Conservation (phyloP, 1,140 invertebrate species). For the Cydia amplana region DNA sequence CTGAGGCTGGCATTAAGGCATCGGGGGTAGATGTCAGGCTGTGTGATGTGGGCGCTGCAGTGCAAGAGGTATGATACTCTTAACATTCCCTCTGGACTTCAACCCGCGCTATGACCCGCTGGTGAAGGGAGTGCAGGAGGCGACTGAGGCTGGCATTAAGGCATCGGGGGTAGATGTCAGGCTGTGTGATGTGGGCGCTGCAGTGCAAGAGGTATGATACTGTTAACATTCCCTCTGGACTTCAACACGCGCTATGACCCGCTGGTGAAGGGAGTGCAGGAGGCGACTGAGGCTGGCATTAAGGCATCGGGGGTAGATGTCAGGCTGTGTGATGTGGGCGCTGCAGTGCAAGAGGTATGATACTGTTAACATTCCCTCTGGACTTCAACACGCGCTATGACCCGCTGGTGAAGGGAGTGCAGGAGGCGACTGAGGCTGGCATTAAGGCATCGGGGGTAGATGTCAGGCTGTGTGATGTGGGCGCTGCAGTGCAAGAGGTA, state of each 20-base stretch:
- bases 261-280: slow-evolving; percentile 96
- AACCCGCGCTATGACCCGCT: slow-evolving; percentile 98
- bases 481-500: slow-evolving; percentile 96
- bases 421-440: slow-evolving; percentile 98
- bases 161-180: slow-evolving; percentile 98
- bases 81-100: slow-evolving; percentile 88
- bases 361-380: not conserved
- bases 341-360: slow-evolving; percentile 93
- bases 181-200: slow-evolving; percentile 97
- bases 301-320: slow-evolving; percentile 98
- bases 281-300: slow-evolving; percentile 99
- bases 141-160: slow-evolving; percentile 98
- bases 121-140: slow-evolving; percentile 97
- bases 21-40: slow-evolving; percentile 98
- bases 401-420: slow-evolving; percentile 80
- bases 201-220: slow-evolving; percentile 90
- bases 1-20: slow-evolving; percentile 97
- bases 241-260: slow-evolving; percentile 99
- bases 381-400: not conserved
- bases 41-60: slow-evolving; percentile 98
- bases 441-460: slow-evolving; percentile 96
- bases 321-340: slow-evolving; percentile 97
- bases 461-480: slow-evolving; percentile 98
- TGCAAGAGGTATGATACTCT: slow-evolving; percentile 87
- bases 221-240: slow-evolving; percentile 82